Evolutionary conservation across 2,113 vertebrate genomes (phyloP).

Genomic region (Rostratula benghalensis): DNA sequence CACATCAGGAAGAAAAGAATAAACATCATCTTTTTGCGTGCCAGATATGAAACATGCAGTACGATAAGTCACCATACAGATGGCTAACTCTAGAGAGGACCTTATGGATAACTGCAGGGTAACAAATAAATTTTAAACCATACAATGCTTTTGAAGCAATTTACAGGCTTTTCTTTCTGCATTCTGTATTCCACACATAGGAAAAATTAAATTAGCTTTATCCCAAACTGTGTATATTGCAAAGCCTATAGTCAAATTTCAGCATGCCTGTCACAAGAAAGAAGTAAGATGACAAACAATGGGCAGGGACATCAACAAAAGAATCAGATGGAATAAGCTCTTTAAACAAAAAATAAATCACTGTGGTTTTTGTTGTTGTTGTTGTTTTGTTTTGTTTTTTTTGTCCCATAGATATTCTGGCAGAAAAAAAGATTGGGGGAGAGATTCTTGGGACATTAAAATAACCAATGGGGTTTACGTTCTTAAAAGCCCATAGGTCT

Average conservation of each 20-base stretch:
- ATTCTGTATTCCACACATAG: not conserved
- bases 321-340: not conserved
- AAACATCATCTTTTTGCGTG: constrained; percentile 1
- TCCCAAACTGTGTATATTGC: not conserved
- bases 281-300: not conserved
- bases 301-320: not conserved
- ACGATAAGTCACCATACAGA: not conserved
- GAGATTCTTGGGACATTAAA: not conserved
- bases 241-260: not conserved
- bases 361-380: no score
- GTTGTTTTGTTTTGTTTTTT: no score
- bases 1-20: constrained; percentile 33
- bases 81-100: not conserved
- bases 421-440: not conserved
- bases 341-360: not conserved
- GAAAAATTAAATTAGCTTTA: not conserved
- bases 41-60: not conserved
- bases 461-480: not conserved
- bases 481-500: not conserved
- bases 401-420: not conserved
- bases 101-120: not conserved
- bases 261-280: not conserved
- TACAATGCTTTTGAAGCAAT: not conserved
- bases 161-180: not conserved
- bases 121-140: not conserved